Percentiles rank a stretch among this genome's conserved stretches.
These are phyloP conservation scores for Noctua fimbriata DNA, from an alignment of 2,888 invertebrate species.

Conservation along the genomic window DNA sequence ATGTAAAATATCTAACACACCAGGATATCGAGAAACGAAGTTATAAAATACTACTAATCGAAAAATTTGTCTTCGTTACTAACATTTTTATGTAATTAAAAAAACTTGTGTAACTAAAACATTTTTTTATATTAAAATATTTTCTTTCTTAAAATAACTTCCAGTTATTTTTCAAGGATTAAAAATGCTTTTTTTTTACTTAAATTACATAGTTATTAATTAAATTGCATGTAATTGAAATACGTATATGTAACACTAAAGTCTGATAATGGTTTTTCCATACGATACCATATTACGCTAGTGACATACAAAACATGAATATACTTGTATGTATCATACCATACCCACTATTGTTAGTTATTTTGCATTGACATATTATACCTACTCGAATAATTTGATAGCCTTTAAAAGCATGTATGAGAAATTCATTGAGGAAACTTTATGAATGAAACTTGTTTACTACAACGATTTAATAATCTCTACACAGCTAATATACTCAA, in stretches of 20 bases:
- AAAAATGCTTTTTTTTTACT: not conserved
- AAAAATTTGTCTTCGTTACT: not conserved
- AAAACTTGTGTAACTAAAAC: too few relatives aligned
- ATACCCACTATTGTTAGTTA: conserved; percentile 11
- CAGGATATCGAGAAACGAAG: not conserved
- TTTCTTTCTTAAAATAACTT: not conserved
- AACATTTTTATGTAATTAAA: not conserved
- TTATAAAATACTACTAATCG: not conserved
- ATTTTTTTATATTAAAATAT: not conserved
- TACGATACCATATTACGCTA: conserved; percentile 12
- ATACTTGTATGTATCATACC: conserved; percentile 26
- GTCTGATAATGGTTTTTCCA: conserved; percentile 33
- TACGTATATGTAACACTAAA: conserved; percentile 7
- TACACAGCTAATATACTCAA: conserved; percentile 4
- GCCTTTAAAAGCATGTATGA: conserved; percentile 14
- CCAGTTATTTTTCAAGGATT: not conserved
- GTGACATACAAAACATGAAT: conserved; percentile 13
- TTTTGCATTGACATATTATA: conserved; percentile 5
- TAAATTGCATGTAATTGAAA: not conserved
- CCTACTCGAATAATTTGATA: conserved; percentile 33
- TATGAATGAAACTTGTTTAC: conserved; percentile 53
- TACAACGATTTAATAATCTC: conserved; percentile 12
- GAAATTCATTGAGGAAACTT: conserved; percentile 53
- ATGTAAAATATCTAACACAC: not conserved
- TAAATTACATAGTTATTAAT: not conserved